Evolutionary conservation across 2,888 invertebrate genomes (phyloP), one percentile per base, ranked within the genome.

Genomic region (Hypercompe scribonia): DNA sequence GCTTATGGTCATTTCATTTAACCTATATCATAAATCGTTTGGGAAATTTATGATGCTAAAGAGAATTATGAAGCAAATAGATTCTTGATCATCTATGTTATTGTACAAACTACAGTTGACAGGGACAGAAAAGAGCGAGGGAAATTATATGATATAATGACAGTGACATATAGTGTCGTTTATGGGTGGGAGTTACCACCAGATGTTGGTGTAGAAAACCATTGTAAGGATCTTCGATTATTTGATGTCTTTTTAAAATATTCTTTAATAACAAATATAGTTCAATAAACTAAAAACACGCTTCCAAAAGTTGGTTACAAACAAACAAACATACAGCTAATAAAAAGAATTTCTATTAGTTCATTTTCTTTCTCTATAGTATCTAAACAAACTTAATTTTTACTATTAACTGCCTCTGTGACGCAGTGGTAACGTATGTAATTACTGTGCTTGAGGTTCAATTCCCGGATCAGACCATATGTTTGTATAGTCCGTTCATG

Each of bases 1-100:
- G 63, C 63, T 68, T 65, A 72, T 50, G 54, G 46, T 68, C 54
- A 65, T 65, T 54, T 39, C 39, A 36, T 68, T 63, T 67, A 5
- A 50, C 42, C 18, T 21, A 34, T 33, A 34, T 50, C 24, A 33
- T 68, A 61, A 61, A 61, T 61, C 11, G 63, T 31, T 36, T 33
- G n/a, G 58, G 33, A 66, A 34, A 61, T 31, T 15, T 61, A 28
- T 31, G 13, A 61, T 31, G 58, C 15, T 28, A 58, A n/a, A 58
- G 31, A 31, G 58, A 58, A 28, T 28, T 3, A 58, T 28, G 28
- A 13, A n/a, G 3, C 5, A 18, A 31, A 15, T 31, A 31, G 18
- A 31, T 61, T 28, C 31, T 31, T 18, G 61, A 31, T 61, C 28
- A 31, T 61, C 61, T 31, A 61, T 28, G 15, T 61, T 28, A 58